A percentile compares a stretch with the other conserved stretches of the same genome.
Conservation (phyloP, 2,113 vertebrate genomes). For the Brachyhypopomus gauderio region DNA sequence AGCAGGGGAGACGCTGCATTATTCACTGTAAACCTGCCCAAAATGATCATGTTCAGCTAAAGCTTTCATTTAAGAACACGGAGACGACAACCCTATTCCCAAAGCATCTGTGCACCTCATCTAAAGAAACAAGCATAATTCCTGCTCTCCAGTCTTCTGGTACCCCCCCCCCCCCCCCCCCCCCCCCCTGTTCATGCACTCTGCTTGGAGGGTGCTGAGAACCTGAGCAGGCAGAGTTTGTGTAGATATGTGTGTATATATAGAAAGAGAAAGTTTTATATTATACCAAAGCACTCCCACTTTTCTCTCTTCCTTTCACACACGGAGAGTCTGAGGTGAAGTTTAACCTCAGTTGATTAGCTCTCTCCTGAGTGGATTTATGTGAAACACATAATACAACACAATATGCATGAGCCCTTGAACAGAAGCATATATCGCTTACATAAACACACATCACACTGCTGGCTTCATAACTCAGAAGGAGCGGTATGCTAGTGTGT, state of each 20-base stretch:
- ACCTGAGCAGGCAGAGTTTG: no score
- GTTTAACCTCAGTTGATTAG: constrained; percentile 37
- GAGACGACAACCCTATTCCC: constrained; percentile 29
- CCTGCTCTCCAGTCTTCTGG: no score
- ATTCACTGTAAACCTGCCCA: background rate
- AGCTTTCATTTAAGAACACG: background rate
- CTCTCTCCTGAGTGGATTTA: constrained; percentile 24
- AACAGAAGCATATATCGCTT: background rate
- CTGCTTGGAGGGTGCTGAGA: no score
- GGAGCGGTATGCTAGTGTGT: constrained; percentile 36
- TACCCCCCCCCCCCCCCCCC: no score
- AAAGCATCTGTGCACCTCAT: constrained; percentile 31
- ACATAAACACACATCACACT: constrained; percentile 5
- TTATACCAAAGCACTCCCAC: background rate
- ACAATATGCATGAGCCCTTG: background rate
- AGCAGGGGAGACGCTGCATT: no score
- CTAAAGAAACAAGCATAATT: background rate
- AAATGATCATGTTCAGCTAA: background rate
- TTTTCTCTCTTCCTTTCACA: background rate
- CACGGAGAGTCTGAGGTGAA: background rate
- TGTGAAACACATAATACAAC: constrained; percentile 28
- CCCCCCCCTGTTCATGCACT: no score
- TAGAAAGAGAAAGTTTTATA: no score
- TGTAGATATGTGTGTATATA: no score
- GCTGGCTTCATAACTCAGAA: constrained; percentile 25